phyloP scores from a whole-genome alignment of 1,140 invertebrate species.

The Tribolium madens region DNA sequence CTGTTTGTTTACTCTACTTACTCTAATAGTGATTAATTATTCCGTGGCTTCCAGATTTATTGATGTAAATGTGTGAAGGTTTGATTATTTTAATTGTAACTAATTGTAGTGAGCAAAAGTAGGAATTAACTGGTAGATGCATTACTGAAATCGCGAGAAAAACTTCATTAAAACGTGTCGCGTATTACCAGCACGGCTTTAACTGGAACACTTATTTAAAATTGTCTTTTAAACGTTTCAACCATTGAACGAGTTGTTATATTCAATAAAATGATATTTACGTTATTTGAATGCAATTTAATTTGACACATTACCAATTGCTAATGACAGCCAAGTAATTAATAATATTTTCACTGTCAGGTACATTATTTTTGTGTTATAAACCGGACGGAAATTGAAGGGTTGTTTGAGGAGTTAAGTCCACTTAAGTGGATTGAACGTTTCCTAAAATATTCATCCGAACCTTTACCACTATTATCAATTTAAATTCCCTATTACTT shows the following conservation, averaged over 20 bases:
- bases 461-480: conserved; percentile 31
- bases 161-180: conserved; percentile 13
- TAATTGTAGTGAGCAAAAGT: neutral
- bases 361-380: neutral
- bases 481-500: conserved; percentile 32
- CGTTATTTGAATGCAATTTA: neutral
- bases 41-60: neutral
- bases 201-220: conserved; percentile 7
- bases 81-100: neutral
- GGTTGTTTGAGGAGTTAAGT: conserved; percentile 26
- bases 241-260: conserved; percentile 4
- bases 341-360: neutral
- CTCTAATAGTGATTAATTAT: conserved; percentile 15
- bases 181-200: neutral
- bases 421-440: conserved; percentile 6
- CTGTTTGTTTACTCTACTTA: conserved; percentile 12
- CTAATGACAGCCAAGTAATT: neutral
- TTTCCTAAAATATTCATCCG: conserved; percentile 1
- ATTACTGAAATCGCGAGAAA: neutral
- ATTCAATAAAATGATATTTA: conserved; percentile 18
- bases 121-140: neutral
- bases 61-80: neutral
- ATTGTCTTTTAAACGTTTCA: conserved; percentile 22
- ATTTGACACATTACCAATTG: neutral
- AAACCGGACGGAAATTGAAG: neutral